These are phyloP conservation scores for Microctenopoma lineatum DNA, from an alignment of 2,797 vertebrate genomes.

Conservation along the genomic window DNA sequence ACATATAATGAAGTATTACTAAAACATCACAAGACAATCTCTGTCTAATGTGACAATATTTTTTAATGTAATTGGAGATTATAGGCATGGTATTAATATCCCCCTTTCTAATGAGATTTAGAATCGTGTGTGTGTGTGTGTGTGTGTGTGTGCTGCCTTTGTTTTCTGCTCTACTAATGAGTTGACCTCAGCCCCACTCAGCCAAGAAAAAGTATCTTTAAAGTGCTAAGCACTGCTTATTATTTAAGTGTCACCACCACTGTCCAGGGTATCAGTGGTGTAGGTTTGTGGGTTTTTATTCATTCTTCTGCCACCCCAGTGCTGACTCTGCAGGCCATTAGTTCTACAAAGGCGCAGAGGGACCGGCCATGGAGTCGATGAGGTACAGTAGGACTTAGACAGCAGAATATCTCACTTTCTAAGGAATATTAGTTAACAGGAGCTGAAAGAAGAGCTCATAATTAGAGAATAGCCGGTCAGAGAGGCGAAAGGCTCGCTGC, in stretches of 20 bases:
- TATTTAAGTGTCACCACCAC: constrained; percentile 77
- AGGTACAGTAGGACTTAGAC: constrained; percentile 53
- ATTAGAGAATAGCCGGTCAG: constrained; percentile 56
- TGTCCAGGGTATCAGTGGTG: constrained; percentile 74
- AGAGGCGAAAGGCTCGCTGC: constrained; percentile 40
- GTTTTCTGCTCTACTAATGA: constrained; percentile 66
- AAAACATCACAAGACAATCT: constrained; percentile 41
- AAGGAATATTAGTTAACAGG: constrained; percentile 62
- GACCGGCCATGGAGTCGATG: constrained; percentile 46
- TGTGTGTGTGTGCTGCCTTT: constrained; percentile 30
- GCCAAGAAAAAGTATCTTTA: constrained; percentile 63
- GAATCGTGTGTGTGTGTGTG: neutral
- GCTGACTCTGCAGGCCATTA: constrained; percentile 77
- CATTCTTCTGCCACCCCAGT: constrained; percentile 55
- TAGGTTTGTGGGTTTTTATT: constrained; percentile 67
- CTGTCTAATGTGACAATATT: constrained; percentile 57
- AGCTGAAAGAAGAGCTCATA: constrained; percentile 57
- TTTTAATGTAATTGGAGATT: constrained; percentile 66
- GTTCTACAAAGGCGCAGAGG: constrained; percentile 57
- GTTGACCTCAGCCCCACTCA: constrained; percentile 60
- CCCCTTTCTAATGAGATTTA: constrained; percentile 49
- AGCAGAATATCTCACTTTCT: constrained; percentile 56
- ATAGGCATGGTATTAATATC: constrained; percentile 48
- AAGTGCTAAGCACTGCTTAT: constrained; percentile 82
- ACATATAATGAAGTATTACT: constrained; percentile 32